phyloP scores from a whole-genome alignment of 1,140 invertebrate genomes.

The Drosophila jambulina region DNA sequence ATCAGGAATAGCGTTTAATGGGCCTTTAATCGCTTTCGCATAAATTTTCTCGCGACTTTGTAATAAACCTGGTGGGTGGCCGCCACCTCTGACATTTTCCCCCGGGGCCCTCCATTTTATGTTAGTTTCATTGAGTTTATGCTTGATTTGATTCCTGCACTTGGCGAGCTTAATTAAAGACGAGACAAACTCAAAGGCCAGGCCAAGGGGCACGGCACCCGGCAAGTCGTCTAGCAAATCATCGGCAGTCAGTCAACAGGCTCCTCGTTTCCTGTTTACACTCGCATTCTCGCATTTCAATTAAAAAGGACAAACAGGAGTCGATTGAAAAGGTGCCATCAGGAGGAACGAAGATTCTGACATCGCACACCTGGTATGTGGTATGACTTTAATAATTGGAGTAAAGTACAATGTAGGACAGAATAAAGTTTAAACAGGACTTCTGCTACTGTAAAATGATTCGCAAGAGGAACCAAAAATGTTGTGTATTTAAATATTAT shows the following conservation, averaged over 20 bases:
- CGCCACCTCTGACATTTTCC: not conserved
- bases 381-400: not conserved
- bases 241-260: constrained; percentile 15
- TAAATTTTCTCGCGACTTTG: constrained; percentile 70
- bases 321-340: constrained; percentile 53
- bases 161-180: constrained; percentile 66
- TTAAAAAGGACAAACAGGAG: constrained; percentile 66
- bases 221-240: constrained; percentile 19
- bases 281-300: constrained; percentile 55
- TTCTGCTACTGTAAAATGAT: not conserved
- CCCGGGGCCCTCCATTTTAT: constrained; percentile 48
- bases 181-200: constrained; percentile 26
- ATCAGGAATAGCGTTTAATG: constrained; percentile 64
- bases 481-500: too few species aligned
- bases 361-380: not conserved
- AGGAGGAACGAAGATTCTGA: not conserved
- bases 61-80: constrained; percentile 50
- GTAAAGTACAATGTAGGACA: not conserved
- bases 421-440: not conserved
- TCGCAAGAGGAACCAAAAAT: too few species aligned
- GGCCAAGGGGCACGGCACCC: not conserved
- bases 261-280: constrained; percentile 15
- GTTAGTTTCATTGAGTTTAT: constrained; percentile 67
- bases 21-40: constrained; percentile 76
- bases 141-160: constrained; percentile 68